Conservation (phyloP, 2,113 vertebrate genomes). For the Ammospiza caudacuta region DNA sequence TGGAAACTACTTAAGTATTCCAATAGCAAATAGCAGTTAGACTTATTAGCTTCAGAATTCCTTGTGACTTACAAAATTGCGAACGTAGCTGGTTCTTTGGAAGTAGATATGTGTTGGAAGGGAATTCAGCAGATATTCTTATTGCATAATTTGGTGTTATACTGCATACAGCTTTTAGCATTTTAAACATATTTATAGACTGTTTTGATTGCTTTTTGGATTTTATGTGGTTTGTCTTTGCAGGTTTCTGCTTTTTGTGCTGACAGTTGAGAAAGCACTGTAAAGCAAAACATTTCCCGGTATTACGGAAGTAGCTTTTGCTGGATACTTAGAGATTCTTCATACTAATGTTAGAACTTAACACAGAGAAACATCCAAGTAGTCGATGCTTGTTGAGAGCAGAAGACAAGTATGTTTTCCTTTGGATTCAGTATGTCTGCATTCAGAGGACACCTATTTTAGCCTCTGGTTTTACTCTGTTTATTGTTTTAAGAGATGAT, state of each 20-base stretch:
- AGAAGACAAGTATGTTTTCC: not conserved
- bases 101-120: not conserved
- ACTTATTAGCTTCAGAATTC: not conserved
- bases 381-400: not conserved
- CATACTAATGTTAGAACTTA: not conserved
- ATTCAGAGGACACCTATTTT: not conserved
- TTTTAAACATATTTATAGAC: not conserved
- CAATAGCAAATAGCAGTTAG: not conserved
- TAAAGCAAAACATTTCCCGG: not conserved
- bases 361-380: fast-evolving
- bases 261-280: not conserved
- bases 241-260: not conserved
- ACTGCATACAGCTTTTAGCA: not conserved
- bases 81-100: not conserved
- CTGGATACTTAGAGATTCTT: not conserved
- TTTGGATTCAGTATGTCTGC: not conserved
- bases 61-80: fast-evolving
- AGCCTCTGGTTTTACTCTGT: not conserved
- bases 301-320: not conserved
- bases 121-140: not conserved
- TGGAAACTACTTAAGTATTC: not conserved
- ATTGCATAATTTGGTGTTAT: not conserved
- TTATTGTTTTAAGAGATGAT: not conserved
- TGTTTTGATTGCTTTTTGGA: not conserved
- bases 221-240: not conserved